Percentiles rank a stretch among this genome's conserved stretches.
phyloP scores from a whole-genome alignment of 1,140 invertebrate species.

The Bombus soroeensis region DNA sequence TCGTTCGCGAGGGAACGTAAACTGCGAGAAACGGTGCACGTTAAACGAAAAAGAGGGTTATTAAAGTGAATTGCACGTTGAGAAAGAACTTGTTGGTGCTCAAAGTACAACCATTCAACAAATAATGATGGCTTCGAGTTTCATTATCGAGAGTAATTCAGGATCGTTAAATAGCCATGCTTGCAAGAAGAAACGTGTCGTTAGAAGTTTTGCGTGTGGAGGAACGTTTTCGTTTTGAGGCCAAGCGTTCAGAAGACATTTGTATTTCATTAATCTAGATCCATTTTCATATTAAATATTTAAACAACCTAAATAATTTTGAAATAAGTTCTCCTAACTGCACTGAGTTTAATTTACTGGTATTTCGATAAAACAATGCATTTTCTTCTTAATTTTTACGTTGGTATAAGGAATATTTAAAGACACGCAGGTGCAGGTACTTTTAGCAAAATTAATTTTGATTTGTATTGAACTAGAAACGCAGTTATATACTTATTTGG shows the following conservation, averaged over 20 bases:
- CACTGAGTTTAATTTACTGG: background rate
- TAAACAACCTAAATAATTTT: slow-evolving; percentile 14
- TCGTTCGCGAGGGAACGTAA: background rate
- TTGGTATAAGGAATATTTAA: background rate
- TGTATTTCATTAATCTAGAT: slow-evolving; percentile 32
- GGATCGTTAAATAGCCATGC: background rate
- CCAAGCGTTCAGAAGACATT: slow-evolving; percentile 1
- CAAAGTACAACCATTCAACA: background rate
- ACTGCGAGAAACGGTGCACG: background rate
- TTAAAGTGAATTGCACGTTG: slow-evolving; percentile 3
- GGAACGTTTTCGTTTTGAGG: background rate
- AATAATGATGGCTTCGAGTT: slow-evolving; percentile 26
- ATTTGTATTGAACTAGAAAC: no score
- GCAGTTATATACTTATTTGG: no score
- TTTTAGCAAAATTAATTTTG: no score
- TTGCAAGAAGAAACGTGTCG: background rate
- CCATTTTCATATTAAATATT: background rate
- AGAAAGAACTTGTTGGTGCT: background rate
- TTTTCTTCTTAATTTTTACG: background rate
- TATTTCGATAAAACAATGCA: background rate
- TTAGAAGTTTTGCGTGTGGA: background rate
- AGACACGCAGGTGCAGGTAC: no score
- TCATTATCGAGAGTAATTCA: slow-evolving; percentile 14
- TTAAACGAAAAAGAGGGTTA: background rate
- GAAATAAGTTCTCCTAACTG: no score